These are phyloP conservation scores for Xenopus tropicalis DNA, from an alignment of 2,113 vertebrate genomes.

Conservation along the genomic window DNA sequence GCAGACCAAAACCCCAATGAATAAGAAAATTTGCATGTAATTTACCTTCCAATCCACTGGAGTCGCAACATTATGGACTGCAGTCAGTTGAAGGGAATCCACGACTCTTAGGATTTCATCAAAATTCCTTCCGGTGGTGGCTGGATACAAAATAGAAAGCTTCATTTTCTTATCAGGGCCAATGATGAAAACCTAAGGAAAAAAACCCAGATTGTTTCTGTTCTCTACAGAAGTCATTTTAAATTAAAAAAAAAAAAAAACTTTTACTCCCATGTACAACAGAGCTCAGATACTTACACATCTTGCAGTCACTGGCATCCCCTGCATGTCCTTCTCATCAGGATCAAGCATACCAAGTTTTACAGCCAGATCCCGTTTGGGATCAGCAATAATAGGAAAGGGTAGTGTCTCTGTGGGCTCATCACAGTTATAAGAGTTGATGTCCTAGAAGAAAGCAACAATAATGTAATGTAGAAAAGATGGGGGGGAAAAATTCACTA, in stretches of 20 bases:
- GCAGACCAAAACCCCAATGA: no score
- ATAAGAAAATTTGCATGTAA: no score
- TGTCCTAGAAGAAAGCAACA: conserved; percentile 69
- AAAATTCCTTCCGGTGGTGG: conserved; percentile 95
- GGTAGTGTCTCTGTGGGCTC: conserved; percentile 68
- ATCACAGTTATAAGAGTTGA: conserved; percentile 70
- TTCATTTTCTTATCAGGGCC: conserved; percentile 96
- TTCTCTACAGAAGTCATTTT: background rate
- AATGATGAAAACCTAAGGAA: conserved; percentile 84
- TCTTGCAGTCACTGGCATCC: conserved; percentile 86
- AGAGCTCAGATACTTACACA: conserved; percentile 73
- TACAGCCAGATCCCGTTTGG: conserved; percentile 78
- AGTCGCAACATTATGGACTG: conserved; percentile 86
- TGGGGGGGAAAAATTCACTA: no score
- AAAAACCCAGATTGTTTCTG: no score
- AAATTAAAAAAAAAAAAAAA: no score
- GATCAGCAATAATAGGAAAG: conserved; percentile 93
- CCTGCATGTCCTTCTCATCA: conserved; percentile 80
- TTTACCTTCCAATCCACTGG: conserved; percentile 94
- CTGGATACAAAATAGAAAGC: conserved; percentile 94
- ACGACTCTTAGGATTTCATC: conserved; percentile 88
- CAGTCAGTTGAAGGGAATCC: conserved; percentile 91
- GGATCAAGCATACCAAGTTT: conserved; percentile 94
- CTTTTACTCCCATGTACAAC: no score
- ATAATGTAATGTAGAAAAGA: no score